Evolutionary conservation across 2,113 vertebrate genomes (phyloP).

Genomic region (Sinocyclocheilus anshuiensis): DNA sequence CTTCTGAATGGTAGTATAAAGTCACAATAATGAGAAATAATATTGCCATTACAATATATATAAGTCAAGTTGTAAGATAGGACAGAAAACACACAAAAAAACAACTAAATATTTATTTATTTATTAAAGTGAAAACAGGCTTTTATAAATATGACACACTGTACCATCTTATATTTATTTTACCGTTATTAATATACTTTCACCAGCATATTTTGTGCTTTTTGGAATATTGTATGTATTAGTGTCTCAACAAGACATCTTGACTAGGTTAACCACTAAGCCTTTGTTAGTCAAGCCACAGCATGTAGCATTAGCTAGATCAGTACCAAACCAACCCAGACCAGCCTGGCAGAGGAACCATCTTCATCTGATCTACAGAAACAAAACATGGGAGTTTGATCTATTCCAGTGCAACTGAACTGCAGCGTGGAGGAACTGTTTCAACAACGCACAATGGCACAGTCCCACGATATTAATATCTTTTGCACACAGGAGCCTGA

Average conservation of each 20-base stretch:
- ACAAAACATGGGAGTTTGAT: not conserved
- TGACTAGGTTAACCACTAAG: not conserved
- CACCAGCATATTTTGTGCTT: not conserved
- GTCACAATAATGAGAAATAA: not conserved
- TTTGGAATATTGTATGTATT: not conserved
- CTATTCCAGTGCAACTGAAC: not conserved
- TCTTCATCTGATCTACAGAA: not conserved
- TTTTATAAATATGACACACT: not conserved
- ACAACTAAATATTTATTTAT: no score
- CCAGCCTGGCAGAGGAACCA: not conserved
- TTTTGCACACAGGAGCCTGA: not conserved
- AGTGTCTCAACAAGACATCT: not conserved
- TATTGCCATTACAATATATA: no score
- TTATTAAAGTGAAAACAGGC: not conserved
- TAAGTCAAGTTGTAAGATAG: no score
- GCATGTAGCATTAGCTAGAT: not conserved
- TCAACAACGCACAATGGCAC: not conserved
- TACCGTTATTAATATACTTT: not conserved
- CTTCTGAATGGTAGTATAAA: no score
- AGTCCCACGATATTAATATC: not conserved
- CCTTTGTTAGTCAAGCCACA: not conserved
- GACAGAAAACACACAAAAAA: not conserved
- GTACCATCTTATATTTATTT: not conserved
- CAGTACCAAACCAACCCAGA: not conserved
- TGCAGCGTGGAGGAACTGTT: not conserved